Evolutionary conservation across 2,113 vertebrate species (phyloP).

Genomic region (Pangasianodon hypophthalmus): DNA sequence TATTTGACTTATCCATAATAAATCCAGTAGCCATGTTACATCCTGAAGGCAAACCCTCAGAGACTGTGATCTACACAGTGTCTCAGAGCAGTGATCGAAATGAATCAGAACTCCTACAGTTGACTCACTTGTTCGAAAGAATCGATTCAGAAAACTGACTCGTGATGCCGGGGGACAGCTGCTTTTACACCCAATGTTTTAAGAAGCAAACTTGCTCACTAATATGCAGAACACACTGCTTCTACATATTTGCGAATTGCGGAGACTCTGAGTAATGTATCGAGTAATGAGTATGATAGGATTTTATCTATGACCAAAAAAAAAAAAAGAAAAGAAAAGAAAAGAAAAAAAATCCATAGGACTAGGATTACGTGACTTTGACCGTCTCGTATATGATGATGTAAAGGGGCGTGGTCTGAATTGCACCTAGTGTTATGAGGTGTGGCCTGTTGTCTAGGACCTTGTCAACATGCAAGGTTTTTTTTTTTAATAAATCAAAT

Average conservation of each 20-base stretch:
- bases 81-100: not conserved
- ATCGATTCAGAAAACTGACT: not conserved
- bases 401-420: not conserved
- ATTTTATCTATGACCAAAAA: not conserved
- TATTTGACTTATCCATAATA: not conserved
- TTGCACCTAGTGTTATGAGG: not conserved
- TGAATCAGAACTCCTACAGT: not conserved
- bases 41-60: not conserved
- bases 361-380: not conserved
- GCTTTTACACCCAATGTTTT: not conserved
- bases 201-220: not conserved
- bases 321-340: not conserved
- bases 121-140: slow-evolving; percentile 21
- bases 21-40: no score
- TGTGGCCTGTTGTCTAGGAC: not conserved
- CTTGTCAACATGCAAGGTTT: not conserved
- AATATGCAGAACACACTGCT: not conserved
- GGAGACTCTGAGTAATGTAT: not conserved
- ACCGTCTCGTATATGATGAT: not conserved
- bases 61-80: not conserved
- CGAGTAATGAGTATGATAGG: not conserved
- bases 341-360: not conserved
- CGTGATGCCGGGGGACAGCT: not conserved
- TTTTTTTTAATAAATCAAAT: not conserved
- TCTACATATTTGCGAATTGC: not conserved